Evolutionary conservation across 2,797 vertebrate species (phyloP).

Genomic region (Myotis planiceps): DNA sequence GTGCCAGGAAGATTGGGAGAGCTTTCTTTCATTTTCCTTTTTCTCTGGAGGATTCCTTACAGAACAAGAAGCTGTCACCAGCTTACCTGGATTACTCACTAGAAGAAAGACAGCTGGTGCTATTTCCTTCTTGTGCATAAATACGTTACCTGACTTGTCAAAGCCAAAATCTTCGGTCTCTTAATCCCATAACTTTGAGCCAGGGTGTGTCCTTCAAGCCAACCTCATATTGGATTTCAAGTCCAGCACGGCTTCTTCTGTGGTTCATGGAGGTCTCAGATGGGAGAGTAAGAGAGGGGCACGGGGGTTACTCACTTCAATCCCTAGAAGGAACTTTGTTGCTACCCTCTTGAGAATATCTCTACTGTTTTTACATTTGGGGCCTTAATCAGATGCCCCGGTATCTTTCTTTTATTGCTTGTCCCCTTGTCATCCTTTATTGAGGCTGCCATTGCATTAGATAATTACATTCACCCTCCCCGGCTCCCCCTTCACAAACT

Average conservation of each 20-base stretch:
- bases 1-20: not conserved
- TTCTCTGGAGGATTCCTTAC: not conserved
- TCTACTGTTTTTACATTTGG: slow-evolving; percentile 47
- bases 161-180: not conserved
- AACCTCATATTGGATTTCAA: not conserved
- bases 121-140: not conserved
- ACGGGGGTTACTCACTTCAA: not conserved
- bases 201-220: not conserved
- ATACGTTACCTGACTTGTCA: not conserved
- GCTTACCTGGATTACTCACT: not conserved
- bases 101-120: not conserved
- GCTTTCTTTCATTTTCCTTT: not conserved
- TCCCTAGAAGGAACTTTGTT: not conserved
- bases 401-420: slow-evolving; percentile 48
- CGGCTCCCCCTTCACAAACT: slow-evolving; percentile 53
- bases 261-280: not conserved
- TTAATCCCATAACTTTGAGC: not conserved
- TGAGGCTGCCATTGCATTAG: slow-evolving; percentile 70
- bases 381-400: slow-evolving; percentile 49
- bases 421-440: slow-evolving; percentile 66
- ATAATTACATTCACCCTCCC: slow-evolving; percentile 66
- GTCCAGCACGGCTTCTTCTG: not conserved
- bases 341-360: not conserved
- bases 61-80: not conserved
- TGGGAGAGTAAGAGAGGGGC: not conserved